Evolutionary conservation across 2,113 vertebrate species (phyloP).

Genomic region (Lophochroa leadbeateri): DNA sequence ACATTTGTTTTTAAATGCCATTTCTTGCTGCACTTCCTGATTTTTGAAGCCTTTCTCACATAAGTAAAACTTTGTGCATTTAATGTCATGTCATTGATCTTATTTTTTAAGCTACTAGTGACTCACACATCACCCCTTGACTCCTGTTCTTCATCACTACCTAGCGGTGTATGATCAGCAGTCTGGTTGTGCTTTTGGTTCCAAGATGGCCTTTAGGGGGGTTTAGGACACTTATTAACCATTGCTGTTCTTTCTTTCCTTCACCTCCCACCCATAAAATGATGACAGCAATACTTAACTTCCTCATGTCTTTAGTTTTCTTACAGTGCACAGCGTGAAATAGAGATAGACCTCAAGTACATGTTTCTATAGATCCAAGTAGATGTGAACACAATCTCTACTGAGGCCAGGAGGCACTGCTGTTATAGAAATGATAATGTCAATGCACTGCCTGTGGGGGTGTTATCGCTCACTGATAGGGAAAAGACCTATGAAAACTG

Average conservation of each 20-base stretch:
- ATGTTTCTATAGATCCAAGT: neutral
- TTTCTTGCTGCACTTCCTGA: neutral
- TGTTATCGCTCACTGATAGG: neutral
- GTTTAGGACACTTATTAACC: neutral
- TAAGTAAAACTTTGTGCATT: neutral
- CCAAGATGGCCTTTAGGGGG: neutral
- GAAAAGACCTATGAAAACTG: neutral
- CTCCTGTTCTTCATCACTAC: neutral
- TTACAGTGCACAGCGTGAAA: neutral
- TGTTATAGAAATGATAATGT: neutral
- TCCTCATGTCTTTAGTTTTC: neutral
- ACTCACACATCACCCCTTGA: neutral
- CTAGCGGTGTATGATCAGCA: neutral
- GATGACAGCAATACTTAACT: neutral
- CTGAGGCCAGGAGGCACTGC: neutral
- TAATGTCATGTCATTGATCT: neutral
- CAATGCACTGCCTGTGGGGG: neutral
- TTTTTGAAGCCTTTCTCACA: neutral
- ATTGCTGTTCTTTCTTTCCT: neutral
- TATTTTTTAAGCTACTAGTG: neutral
- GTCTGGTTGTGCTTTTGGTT: neutral
- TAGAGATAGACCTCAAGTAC: neutral
- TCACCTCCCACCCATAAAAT: neutral
- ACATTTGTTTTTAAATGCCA: neutral
- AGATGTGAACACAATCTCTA: fast-evolving